Percentiles rank a stretch among this genome's conserved stretches.
phyloP scores from a whole-genome alignment of 2,888 invertebrate species.

The Apamea crenata region DNA sequence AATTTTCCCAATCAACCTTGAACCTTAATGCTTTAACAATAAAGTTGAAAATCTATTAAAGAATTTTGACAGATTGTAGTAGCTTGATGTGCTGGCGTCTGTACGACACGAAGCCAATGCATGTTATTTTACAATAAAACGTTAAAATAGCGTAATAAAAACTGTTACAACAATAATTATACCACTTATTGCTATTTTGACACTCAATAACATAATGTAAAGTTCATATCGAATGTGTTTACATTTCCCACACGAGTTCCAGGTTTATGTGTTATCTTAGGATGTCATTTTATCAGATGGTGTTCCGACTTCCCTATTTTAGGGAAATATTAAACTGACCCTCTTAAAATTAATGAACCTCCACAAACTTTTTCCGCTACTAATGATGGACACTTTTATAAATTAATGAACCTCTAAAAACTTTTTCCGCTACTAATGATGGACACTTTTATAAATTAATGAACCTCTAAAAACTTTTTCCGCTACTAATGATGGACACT shows the following conservation, averaged over 20 bases:
- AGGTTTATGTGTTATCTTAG: neutral
- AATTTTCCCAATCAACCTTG: no score
- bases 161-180: slow-evolving; percentile 13
- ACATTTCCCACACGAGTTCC: neutral
- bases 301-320: neutral
- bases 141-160: slow-evolving; percentile 23
- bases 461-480: no score
- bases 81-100: no score
- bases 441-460: no score
- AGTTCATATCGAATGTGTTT: neutral
- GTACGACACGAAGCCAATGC: slow-evolving; percentile 9
- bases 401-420: no score
- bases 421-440: no score
- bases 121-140: slow-evolving; percentile 28
- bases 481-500: neutral
- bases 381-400: no score
- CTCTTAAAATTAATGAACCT: neutral
- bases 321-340: neutral
- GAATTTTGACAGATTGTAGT: no score
- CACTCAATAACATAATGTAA: neutral
- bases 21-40: no score
- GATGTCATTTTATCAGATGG: neutral
- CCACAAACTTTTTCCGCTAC: no score
- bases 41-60: no score
- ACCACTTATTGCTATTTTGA: slow-evolving; percentile 5